Conservation (phyloP, 2,113 vertebrate species). For the Seriola quinqueradiata region DNA sequence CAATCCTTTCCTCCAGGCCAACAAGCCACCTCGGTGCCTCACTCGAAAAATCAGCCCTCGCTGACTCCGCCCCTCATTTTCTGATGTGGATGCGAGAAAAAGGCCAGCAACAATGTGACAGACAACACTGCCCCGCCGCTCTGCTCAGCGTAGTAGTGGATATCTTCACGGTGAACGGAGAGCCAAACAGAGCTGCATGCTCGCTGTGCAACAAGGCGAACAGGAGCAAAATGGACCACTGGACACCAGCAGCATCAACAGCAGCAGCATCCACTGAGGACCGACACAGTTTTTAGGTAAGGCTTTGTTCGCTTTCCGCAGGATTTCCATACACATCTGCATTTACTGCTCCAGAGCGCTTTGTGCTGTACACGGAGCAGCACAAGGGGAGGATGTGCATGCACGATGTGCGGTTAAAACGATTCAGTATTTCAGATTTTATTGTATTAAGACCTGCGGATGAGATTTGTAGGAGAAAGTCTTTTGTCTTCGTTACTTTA, state of each 20-base stretch:
- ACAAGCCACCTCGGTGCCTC: slow-evolving; percentile 21
- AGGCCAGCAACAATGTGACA: slow-evolving; percentile 76
- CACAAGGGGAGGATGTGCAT: slow-evolving; percentile 27
- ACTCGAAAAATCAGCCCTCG: neutral
- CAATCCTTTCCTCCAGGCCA: neutral
- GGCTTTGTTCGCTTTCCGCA: slow-evolving; percentile 70
- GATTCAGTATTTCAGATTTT: neutral
- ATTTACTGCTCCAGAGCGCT: slow-evolving; percentile 51
- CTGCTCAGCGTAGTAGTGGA: slow-evolving; percentile 33
- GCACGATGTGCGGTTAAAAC: slow-evolving; percentile 1
- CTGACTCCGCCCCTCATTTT: slow-evolving; percentile 67
- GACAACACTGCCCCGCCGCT: slow-evolving; percentile 57
- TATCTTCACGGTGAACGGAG: slow-evolving; percentile 23
- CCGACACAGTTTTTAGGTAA: slow-evolving; percentile 73
- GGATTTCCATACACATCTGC: slow-evolving; percentile 53
- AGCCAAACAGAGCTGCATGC: slow-evolving; percentile 41
- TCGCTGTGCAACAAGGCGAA: slow-evolving; percentile 42
- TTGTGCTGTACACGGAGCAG: slow-evolving; percentile 47
- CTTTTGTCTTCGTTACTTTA: slow-evolving; percentile 30
- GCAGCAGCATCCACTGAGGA: slow-evolving; percentile 54
- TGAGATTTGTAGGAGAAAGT: neutral
- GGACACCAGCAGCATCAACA: slow-evolving; percentile 27
- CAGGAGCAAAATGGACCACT: slow-evolving; percentile 55
- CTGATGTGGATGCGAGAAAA: slow-evolving; percentile 59
- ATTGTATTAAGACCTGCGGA: neutral